Evolutionary conservation across 2,797 vertebrate species (phyloP).

Genomic region (Enteromius argenteus): DNA sequence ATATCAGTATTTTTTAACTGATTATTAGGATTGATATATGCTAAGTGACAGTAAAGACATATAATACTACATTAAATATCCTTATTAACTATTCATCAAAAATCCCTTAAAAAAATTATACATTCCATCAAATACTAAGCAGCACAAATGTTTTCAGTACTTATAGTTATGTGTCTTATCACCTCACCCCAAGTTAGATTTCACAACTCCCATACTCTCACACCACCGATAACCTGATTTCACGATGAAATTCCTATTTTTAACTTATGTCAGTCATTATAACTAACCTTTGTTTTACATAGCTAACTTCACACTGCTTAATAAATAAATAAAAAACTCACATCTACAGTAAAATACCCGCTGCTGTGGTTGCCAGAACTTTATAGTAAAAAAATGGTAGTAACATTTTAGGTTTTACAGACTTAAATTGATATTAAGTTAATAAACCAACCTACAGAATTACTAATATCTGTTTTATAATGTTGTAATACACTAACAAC

Average conservation of each 20-base stretch:
- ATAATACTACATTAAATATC: background rate
- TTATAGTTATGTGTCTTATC: background rate
- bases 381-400: too few relatives aligned
- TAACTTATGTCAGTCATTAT: background rate
- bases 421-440: too few relatives aligned
- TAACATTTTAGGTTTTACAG: too few relatives aligned
- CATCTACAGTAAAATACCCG: too few relatives aligned
- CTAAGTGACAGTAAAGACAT: background rate
- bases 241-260: background rate
- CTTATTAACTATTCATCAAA: background rate
- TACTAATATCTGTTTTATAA: too few relatives aligned
- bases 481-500: too few relatives aligned
- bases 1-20: background rate
- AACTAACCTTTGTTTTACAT: background rate
- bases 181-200: background rate
- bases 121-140: background rate
- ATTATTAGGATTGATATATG: background rate
- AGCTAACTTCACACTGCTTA: background rate
- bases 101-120: background rate
- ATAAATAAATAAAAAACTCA: too few relatives aligned
- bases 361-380: too few relatives aligned
- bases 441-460: too few relatives aligned
- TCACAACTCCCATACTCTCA: background rate
- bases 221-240: background rate
- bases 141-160: background rate